Conservation (phyloP, 2,797 vertebrate genomes). For the Trachurus trachurus region DNA sequence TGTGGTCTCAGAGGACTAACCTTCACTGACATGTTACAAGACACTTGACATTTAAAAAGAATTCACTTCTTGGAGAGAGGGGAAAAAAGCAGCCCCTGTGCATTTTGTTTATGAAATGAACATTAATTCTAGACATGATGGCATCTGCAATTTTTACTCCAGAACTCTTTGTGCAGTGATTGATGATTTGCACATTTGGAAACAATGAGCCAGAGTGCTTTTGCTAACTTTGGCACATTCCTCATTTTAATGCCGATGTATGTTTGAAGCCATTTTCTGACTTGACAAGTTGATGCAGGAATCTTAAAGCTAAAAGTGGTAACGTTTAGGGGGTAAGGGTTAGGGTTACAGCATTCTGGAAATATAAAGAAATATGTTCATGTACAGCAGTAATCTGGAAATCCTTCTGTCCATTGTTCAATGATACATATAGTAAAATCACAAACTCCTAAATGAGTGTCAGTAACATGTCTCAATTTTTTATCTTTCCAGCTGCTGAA, state of each 20-base stretch:
- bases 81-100: conserved; percentile 24
- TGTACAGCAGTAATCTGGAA: neutral
- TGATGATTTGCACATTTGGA: neutral
- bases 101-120: conserved; percentile 12
- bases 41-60: conserved; percentile 68
- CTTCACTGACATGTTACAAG: conserved; percentile 46
- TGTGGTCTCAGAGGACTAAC: conserved; percentile 48
- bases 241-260: neutral
- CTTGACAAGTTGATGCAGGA: neutral
- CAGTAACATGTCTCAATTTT: conserved; percentile 47
- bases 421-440: neutral
- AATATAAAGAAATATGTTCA: conserved; percentile 9
- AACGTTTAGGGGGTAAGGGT: too few species aligned
- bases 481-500: conserved; percentile 67
- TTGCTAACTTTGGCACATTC: neutral
- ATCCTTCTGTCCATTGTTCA: conserved; percentile 1
- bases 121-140: neutral
- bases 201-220: neutral
- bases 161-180: neutral
- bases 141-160: neutral
- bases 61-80: conserved; percentile 32
- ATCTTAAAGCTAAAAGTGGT: neutral
- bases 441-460: neutral
- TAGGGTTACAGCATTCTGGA: neutral
- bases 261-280: neutral